Base-by-base conservation (phyloP, 2,888 invertebrate species). In the Cremastinae sp. region DNA sequence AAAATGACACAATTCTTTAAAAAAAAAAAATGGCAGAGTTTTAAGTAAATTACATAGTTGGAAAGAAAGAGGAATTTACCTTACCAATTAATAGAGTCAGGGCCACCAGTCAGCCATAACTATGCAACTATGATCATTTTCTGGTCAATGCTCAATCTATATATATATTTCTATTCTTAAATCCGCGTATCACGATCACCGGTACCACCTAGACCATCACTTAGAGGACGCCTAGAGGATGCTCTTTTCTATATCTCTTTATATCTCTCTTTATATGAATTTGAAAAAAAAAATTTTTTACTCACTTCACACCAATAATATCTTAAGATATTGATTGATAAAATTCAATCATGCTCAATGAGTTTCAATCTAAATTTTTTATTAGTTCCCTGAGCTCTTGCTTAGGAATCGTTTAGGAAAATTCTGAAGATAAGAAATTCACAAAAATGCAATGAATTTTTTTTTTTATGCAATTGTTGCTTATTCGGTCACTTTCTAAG, bases 41-140 rank as follows among this genome's bases (percentile, higher is more conserved):
- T 28, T 28, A 43, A 58, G n/a, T n/a, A n/a, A 43, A 43, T 43
- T 14, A 10, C 5, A 28, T 28, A 28, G 28, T 28, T 28, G 20
- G 28, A 14, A 4, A 65, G 7, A 68, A 20, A 16, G 9, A 35
- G 58, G 12, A n/a, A 35, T 12, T 59, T 69, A 69, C 76, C 76
- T 77, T 77, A 77, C 76, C 76, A 77, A 77, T 77, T 77, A 77
- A 77, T 77, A 77, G 77, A 75, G 75, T 74, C 74, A 75, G 76
- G 74, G 78, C 81, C 81, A 81, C 81, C 81, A 81, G 81, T 73
- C 81, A 81, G 81, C 81, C 81, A 77, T 70, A 77, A 28, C 47
- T 61, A 76, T 77, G 76, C 76, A 77, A 77, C 64, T 76, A 68
- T 68, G 64, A 75, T 66, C 22, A 62, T 71, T 71, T 62, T 22